phyloP scores from a whole-genome alignment of 1,140 invertebrate genomes.

The Meloidogyne floridensis region DNA sequence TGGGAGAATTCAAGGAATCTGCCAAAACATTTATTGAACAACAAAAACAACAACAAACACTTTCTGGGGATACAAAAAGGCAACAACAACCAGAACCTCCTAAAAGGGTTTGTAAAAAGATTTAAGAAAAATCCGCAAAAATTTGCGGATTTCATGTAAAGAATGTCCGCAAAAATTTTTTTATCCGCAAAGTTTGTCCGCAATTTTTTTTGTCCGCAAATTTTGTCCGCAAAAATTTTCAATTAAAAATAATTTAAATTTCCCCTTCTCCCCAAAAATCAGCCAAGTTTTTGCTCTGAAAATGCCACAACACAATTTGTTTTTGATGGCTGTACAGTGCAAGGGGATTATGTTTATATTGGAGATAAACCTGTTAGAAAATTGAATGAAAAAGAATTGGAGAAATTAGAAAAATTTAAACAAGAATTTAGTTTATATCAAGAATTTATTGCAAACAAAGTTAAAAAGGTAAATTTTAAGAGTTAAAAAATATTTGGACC shows the following conservation, averaged over 20 bases:
- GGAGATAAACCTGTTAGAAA: constrained; percentile 40
- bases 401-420: background rate
- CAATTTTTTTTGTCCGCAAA: constrained; percentile 7
- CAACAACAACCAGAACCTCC: constrained; percentile 34
- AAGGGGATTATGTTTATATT: constrained; percentile 61
- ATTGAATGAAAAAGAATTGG: background rate
- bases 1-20: constrained; percentile 11
- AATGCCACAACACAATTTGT: constrained; percentile 65
- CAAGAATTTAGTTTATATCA: background rate
- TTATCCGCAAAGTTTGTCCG: background rate
- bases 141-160: too few relatives aligned
- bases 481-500: too few relatives aligned
- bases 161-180: too few relatives aligned
- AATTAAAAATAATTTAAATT: background rate
- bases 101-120: constrained; percentile 28
- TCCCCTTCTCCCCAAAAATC: background rate
- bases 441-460: background rate
- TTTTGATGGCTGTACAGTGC: constrained; percentile 56
- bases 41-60: background rate
- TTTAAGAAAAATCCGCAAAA: background rate
- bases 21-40: background rate
- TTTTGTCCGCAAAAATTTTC: too few relatives aligned
- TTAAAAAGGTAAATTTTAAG: background rate
- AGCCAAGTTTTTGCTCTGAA: constrained; percentile 46
- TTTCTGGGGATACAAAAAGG: constrained; percentile 14